These are phyloP conservation scores for Carcina quercana DNA, from an alignment of 2,888 invertebrate genomes.

Conservation along the genomic window DNA sequence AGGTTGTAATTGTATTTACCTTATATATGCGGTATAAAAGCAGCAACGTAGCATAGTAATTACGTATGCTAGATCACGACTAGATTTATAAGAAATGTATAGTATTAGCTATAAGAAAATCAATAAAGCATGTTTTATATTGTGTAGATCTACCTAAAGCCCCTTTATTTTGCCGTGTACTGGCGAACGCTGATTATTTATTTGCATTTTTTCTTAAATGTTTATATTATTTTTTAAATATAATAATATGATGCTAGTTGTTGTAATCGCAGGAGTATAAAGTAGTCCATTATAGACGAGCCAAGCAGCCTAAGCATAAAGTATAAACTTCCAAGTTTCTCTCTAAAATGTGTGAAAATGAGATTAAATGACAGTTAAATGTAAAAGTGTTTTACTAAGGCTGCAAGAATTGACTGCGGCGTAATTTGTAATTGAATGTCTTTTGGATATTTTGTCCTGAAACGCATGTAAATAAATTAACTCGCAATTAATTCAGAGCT, in stretches of 20 bases:
- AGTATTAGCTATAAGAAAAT: constrained; percentile 62
- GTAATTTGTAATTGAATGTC: too few relatives aligned
- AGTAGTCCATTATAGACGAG: constrained; percentile 9
- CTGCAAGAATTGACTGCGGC: too few relatives aligned
- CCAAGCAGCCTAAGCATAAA: too few relatives aligned
- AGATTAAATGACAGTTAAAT: too few relatives aligned
- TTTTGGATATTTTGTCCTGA: too few relatives aligned
- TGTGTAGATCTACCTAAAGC: constrained; percentile 65
- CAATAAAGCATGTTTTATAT: constrained; percentile 71
- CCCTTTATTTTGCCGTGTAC: constrained; percentile 53
- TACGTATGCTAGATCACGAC: constrained; percentile 55
- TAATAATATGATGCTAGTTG: constrained; percentile 49
- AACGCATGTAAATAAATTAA: too few relatives aligned
- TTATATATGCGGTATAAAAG: constrained; percentile 28
- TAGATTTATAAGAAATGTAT: constrained; percentile 59
- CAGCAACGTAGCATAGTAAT: constrained; percentile 54
- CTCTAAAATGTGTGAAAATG: too few relatives aligned
- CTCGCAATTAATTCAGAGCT: constrained; percentile 36
- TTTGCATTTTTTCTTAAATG: constrained; percentile 69
- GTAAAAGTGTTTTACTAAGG: too few relatives aligned
- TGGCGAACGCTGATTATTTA: constrained; percentile 69
- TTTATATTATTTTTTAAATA: constrained; percentile 67
- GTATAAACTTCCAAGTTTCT: too few relatives aligned
- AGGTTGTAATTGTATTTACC: too few relatives aligned
- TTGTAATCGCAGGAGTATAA: constrained; percentile 49